A percentile compares a stretch with the other conserved stretches of the same genome.
Evolutionary conservation across 2,888 invertebrate species (phyloP).

Genomic region (Cataglyphis rosenhaueri): DNA sequence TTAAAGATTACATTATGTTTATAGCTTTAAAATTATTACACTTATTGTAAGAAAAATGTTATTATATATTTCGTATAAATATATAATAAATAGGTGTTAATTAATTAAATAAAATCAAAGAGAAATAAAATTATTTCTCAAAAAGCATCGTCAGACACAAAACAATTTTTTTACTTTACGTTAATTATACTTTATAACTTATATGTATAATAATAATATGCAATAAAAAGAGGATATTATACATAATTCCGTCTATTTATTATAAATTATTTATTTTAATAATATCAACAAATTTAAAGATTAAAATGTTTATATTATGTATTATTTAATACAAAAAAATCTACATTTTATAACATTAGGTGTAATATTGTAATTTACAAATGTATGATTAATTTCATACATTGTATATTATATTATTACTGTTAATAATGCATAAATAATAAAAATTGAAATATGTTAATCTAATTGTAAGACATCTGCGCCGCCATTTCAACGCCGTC

Average conservation of each 20-base stretch:
- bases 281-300: background rate
- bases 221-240: background rate
- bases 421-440: background rate
- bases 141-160: background rate
- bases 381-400: background rate
- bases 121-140: slow-evolving; percentile 7
- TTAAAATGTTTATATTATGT: background rate
- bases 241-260: background rate
- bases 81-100: slow-evolving; percentile 4
- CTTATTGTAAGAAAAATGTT: background rate
- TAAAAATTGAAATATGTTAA: background rate
- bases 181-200: background rate
- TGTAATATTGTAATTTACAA: background rate
- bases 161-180: background rate
- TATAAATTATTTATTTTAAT: slow-evolving; percentile 16
- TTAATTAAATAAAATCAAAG: background rate
- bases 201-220: background rate
- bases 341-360: background rate
- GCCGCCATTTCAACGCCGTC: slow-evolving; percentile 14
- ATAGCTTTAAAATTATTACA: background rate
- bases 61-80: background rate
- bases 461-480: background rate
- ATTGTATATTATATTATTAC: background rate
- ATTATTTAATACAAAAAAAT: background rate
- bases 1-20: slow-evolving; percentile 5